Percentiles rank a stretch among this genome's conserved stretches.
Conservation (phyloP, 2,888 invertebrate genomes). For the Nebria salina region DNA sequence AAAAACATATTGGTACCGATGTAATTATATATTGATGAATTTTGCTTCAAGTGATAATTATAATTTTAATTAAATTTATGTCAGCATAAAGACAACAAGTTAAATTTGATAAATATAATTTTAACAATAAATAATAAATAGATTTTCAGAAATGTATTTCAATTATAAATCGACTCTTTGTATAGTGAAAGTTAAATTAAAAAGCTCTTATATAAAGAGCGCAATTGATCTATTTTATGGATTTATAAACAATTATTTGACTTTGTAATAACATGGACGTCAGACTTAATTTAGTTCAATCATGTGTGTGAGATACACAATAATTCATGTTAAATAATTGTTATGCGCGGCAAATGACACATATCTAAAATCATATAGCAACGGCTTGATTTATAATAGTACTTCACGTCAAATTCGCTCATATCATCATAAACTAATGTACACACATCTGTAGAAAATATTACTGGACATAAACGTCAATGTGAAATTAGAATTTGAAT, state of each 20-base stretch:
- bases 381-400: conserved; percentile 9
- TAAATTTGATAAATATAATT: too few species aligned
- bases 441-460: neutral
- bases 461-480: neutral
- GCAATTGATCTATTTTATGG: too few species aligned
- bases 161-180: too few species aligned
- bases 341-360: conserved; percentile 14
- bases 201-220: too few species aligned
- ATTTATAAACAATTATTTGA: neutral
- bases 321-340: conserved; percentile 41
- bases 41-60: too few species aligned
- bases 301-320: conserved; percentile 19
- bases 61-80: too few species aligned
- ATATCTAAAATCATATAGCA: neutral
- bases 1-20: too few species aligned
- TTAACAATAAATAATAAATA: too few species aligned
- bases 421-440: neutral
- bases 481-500: neutral
- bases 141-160: too few species aligned
- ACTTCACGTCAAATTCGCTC: conserved; percentile 10
- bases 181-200: too few species aligned
- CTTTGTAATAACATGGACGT: neutral
- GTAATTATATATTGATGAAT: too few species aligned
- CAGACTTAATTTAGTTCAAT: neutral
- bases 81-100: too few species aligned